These are phyloP conservation scores for Trididemnum miniatum DNA, from an alignment of 23 tunicate genomes.

Conservation along the genomic window DNA sequence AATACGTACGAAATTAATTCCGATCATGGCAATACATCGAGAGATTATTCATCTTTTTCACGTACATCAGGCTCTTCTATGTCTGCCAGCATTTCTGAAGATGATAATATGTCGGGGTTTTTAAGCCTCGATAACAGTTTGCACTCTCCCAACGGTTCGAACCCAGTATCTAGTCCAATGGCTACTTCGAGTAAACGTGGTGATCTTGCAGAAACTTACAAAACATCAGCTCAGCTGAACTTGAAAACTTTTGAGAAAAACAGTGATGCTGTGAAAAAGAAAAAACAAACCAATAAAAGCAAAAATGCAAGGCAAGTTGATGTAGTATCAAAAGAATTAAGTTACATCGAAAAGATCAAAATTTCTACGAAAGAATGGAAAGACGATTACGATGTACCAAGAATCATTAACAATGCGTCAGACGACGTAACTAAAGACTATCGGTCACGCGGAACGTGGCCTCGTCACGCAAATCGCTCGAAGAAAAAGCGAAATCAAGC, in stretches of 20 bases:
- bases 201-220: neutral
- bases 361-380: neutral
- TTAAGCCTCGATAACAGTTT: too few species aligned
- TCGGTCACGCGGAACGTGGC: slow-evolving; percentile 45
- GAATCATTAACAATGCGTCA: neutral
- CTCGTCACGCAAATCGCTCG: slow-evolving; percentile 3
- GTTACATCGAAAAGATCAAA: neutral
- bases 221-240: neutral
- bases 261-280: neutral
- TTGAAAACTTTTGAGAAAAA: neutral
- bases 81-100: slow-evolving; percentile 15
- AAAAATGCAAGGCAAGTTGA: neutral
- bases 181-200: neutral
- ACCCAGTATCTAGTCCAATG: neutral
- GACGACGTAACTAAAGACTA: neutral
- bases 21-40: neutral
- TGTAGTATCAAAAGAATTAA: neutral
- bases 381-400: neutral
- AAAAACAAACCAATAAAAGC: neutral
- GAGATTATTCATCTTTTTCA: neutral
- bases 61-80: neutral
- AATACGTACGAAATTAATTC: slow-evolving; percentile 5
- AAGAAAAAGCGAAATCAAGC: slow-evolving; percentile 24
- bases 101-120: neutral
- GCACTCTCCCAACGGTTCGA: neutral